Conservation (phyloP, 2,797 vertebrate species). For the Threskiornis aethiopicus region DNA sequence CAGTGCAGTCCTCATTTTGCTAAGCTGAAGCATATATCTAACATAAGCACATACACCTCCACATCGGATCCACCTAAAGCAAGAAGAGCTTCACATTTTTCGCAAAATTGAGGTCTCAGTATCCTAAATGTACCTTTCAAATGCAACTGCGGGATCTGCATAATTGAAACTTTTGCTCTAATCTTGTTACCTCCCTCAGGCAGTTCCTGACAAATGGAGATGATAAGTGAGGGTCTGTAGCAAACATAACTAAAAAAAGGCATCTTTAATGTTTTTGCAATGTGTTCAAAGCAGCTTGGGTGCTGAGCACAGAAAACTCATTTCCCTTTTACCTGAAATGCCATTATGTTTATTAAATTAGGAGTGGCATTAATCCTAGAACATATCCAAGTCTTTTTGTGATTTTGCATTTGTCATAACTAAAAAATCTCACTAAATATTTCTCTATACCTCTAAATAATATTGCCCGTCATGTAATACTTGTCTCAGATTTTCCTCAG, state of each 20-base stretch:
- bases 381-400: neutral
- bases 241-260: neutral
- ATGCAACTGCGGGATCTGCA: neutral
- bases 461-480: neutral
- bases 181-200: neutral
- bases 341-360: neutral
- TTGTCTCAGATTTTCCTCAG: neutral
- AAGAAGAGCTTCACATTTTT: neutral
- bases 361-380: neutral
- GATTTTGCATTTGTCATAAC: conserved; percentile 17
- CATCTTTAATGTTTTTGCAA: neutral
- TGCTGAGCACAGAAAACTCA: neutral
- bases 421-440: neutral
- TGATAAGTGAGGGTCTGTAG: neutral
- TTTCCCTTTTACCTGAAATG: conserved; percentile 32
- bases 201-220: neutral
- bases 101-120: neutral
- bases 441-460: neutral
- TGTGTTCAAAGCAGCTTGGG: neutral
- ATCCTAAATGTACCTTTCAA: neutral
- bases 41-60: neutral
- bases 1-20: neutral
- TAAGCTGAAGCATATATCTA: neutral
- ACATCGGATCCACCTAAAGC: neutral
- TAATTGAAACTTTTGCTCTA: neutral